phyloP scores from a whole-genome alignment of 2,797 vertebrate genomes.

The Labroides dimidiatus region DNA sequence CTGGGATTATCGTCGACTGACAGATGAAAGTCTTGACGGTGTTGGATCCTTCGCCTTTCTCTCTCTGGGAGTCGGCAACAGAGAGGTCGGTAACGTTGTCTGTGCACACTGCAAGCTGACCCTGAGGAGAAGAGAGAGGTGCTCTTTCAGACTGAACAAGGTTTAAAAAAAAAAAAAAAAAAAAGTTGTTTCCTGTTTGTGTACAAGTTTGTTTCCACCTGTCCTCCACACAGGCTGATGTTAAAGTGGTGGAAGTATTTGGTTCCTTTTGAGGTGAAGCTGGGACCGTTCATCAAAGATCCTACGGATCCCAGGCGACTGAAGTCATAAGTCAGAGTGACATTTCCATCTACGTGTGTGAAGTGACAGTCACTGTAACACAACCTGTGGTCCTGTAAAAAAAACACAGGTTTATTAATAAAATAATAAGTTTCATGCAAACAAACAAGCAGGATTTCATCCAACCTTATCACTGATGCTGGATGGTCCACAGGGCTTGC shows the following conservation, averaged over 20 bases:
- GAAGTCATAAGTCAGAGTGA: constrained; percentile 90
- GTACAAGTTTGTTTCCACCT: constrained; percentile 76
- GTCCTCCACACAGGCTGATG: constrained; percentile 94
- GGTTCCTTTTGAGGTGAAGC: constrained; percentile 97
- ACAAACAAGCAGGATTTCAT: not conserved
- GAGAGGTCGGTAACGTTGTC: constrained; percentile 96
- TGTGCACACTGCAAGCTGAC: constrained; percentile 87
- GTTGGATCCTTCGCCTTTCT: constrained; percentile 88
- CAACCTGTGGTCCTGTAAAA: constrained; percentile 89
- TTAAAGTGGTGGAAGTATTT: constrained; percentile 98
- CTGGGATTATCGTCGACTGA: constrained; percentile 96
- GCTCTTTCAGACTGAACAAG: not conserved
- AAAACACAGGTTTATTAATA: not conserved
- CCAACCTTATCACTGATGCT: constrained; percentile 90
- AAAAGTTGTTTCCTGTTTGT: not conserved
- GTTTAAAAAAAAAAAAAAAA: constrained; percentile 10
- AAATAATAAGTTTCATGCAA: not conserved
- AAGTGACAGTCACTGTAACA: constrained; percentile 95
- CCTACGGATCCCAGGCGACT: constrained; percentile 87
- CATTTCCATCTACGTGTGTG: constrained; percentile 86
- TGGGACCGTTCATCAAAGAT: constrained; percentile 93
- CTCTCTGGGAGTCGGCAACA: constrained; percentile 85
- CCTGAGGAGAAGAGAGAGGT: constrained; percentile 72
- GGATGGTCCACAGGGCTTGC: constrained; percentile 92
- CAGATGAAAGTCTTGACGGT: constrained; percentile 93